Base-by-base conservation (phyloP, 2,113 vertebrate genomes). In the Elachura formosa region DNA sequence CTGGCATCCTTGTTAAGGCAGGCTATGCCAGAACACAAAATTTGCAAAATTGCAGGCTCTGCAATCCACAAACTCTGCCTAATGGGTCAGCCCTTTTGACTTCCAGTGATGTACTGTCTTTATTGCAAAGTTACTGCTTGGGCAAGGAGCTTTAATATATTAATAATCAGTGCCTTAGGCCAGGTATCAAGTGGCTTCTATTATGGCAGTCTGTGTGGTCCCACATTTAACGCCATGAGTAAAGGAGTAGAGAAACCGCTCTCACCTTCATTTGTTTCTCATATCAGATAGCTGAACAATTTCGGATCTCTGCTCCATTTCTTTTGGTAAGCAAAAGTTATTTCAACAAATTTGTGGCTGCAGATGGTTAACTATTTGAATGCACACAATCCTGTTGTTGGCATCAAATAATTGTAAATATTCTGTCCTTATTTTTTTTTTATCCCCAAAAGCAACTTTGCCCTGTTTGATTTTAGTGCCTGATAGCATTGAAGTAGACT, bases 191-290 rank as follows among this genome's bases (percentile, higher is more conserved):
- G 75, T 96, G 96, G 96, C 54, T 92, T 95, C 95, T 94, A 94
- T 96, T 91, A 74, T 29, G 28, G 72, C 84, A 82, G 33, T 46
- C 81, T 96, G 84, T 96, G 95, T 96, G 96, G 95, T 96, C 96
- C 49, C 71, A 87, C 36, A 29, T 78, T 91, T 75, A 88, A 93
- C 76, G 68, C 71, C 28, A 15, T 54, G 62, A 58, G 46, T 88
- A 76, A 8, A 45, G 36, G 67, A 79, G 12, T 21, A 46, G 52
- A 69, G 54, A 87, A 87, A 79, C 38, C 9, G 20, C 18, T 28
- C 11, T 84, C 23, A 45, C 67, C 8, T 72, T 94, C 67, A 66
- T 62, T 61, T 91, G 64, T 84, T 91, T 90, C 85, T 94, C 10
- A 5, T 87, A 55, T 71, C 43, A n/a, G 52, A 22, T 46, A 84